A percentile compares a stretch with the other conserved stretches of the same genome.
Evolutionary conservation across 2,888 invertebrate genomes (phyloP).

Genomic region (Macrosoma leucophasiata): DNA sequence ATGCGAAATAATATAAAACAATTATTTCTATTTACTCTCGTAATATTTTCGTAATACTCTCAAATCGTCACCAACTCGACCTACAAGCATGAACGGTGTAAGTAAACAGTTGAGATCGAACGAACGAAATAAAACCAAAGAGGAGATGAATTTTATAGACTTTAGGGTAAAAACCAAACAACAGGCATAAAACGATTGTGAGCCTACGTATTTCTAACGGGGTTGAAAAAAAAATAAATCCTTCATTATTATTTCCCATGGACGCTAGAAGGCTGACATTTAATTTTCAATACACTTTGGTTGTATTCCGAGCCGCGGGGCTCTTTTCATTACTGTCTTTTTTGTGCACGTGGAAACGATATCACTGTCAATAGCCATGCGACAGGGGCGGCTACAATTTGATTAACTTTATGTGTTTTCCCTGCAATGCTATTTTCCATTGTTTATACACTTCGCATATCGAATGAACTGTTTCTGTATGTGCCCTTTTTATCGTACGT

Average conservation of each 20-base stretch:
- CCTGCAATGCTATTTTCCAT: slow-evolving; percentile 19
- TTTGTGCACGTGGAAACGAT: slow-evolving; percentile 36
- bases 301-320: slow-evolving; percentile 32
- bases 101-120: too few relatives aligned
- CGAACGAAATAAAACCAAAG: too few relatives aligned
- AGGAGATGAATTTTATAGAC: too few relatives aligned
- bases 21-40: too few relatives aligned
- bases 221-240: slow-evolving; percentile 30
- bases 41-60: too few relatives aligned
- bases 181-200: too few relatives aligned
- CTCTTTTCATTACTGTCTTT: slow-evolving; percentile 36
- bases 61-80: too few relatives aligned
- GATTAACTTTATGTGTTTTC: slow-evolving; percentile 33
- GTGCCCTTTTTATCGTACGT: too few relatives aligned
- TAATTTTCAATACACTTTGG: slow-evolving; percentile 52
- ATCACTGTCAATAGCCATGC: slow-evolving; percentile 31
- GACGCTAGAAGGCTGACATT: slow-evolving; percentile 41
- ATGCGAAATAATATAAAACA: too few relatives aligned
- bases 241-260: slow-evolving; percentile 40
- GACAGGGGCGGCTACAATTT: slow-evolving; percentile 31
- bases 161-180: too few relatives aligned
- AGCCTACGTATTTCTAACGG: slow-evolving; percentile 16
- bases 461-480: slow-evolving; percentile 6
- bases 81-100: too few relatives aligned
- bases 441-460: slow-evolving; percentile 13